These are phyloP conservation scores for Atherinosoma microstoma DNA, from an alignment of 2,797 vertebrate species.

Conservation along the genomic window DNA sequence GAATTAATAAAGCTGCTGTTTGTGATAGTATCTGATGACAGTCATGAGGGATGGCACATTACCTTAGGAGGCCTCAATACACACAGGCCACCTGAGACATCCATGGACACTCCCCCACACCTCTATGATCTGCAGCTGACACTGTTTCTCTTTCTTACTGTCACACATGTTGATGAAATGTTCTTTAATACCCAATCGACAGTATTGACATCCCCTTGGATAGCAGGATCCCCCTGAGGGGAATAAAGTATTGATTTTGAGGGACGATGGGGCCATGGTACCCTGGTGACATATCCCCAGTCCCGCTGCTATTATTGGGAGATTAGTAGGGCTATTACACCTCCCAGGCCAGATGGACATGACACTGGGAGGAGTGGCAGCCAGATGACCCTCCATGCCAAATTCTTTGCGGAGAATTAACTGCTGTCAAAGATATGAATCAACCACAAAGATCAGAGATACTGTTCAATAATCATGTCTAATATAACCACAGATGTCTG, in stretches of 20 bases:
- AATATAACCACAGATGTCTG: too few species aligned
- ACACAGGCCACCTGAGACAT: constrained; percentile 64
- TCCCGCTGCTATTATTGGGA: constrained; percentile 81
- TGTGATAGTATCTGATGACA: constrained; percentile 77
- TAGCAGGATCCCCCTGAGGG: constrained; percentile 61
- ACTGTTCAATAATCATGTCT: not conserved
- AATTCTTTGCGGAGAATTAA: constrained; percentile 51
- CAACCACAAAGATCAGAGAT: constrained; percentile 13
- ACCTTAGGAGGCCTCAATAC: constrained; percentile 73
- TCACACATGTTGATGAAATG: constrained; percentile 80
- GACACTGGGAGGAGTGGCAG: constrained; percentile 58
- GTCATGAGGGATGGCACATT: constrained; percentile 65
- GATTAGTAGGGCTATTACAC: constrained; percentile 83
- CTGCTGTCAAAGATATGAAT: constrained; percentile 28
- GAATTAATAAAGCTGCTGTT: constrained; percentile 34
- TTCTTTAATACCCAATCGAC: constrained; percentile 87
- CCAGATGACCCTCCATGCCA: constrained; percentile 42
- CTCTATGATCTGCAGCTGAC: constrained; percentile 60
- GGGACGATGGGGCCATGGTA: constrained; percentile 64
- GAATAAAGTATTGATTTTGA: constrained; percentile 79
- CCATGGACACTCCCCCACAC: constrained; percentile 35
- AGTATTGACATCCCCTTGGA: constrained; percentile 83
- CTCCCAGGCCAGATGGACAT: constrained; percentile 72
- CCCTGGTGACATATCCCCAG: constrained; percentile 76
- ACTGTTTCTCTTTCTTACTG: constrained; percentile 52